Evolutionary conservation across 2,888 invertebrate species (phyloP).

Genomic region (Chrysolina oricalcia): DNA sequence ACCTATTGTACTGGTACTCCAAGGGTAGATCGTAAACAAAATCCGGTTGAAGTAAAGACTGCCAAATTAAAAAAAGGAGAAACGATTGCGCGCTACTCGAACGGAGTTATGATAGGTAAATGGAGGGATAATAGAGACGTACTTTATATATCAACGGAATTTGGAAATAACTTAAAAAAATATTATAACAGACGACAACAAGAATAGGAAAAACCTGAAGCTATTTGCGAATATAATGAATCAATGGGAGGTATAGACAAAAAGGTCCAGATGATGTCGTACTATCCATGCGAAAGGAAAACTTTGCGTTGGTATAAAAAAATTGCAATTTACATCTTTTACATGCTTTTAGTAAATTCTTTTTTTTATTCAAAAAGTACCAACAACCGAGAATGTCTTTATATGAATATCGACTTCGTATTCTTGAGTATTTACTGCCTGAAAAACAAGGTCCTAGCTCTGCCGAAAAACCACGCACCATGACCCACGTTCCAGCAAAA

Average conservation of each 20-base stretch:
- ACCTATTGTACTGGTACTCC: conserved; percentile 33
- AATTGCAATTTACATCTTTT: conserved; percentile 18
- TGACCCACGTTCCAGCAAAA: not conserved
- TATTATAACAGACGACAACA: conserved; percentile 13
- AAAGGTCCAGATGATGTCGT: conserved; percentile 6
- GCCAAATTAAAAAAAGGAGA: conserved; percentile 38
- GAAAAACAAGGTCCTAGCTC: not conserved
- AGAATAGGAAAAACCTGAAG: conserved; percentile 20
- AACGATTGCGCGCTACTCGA: conserved; percentile 24
- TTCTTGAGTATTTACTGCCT: conserved; percentile 16
- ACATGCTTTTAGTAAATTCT: conserved; percentile 4
- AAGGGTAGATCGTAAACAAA: conserved; percentile 28
- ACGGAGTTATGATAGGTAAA: conserved; percentile 22
- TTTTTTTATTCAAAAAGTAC: not conserved
- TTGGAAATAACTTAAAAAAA: not conserved
- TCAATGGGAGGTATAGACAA: conserved; percentile 26
- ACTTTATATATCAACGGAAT: conserved; percentile 15
- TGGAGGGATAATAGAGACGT: conserved; percentile 16
- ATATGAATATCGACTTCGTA: conserved; percentile 17
- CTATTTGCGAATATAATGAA: conserved; percentile 30
- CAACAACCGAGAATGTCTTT: not conserved
- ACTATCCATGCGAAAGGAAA: conserved; percentile 24
- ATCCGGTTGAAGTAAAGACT: conserved; percentile 20
- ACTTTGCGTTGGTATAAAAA: conserved; percentile 29
- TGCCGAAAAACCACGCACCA: not conserved